Base-by-base conservation (phyloP, 2,888 invertebrate species). In the Timema cristinae region DNA sequence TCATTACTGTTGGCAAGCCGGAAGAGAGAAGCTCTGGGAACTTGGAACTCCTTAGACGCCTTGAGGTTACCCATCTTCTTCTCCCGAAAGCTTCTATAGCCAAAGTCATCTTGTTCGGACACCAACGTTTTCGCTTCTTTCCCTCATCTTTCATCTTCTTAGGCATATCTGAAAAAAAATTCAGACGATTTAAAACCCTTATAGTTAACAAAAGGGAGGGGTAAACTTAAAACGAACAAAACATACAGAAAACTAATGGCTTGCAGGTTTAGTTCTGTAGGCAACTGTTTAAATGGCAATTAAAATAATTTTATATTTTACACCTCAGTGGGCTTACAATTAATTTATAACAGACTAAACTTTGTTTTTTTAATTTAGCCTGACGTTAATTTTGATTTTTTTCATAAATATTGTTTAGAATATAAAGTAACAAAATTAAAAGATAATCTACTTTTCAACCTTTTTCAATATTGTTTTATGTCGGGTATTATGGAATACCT, bases 61-160 rank as follows among this genome's bases (percentile, higher is more conserved):
- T 68, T 67, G 15, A 67, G 51, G 67, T 67, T 49, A 5, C 32
- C 32, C 71, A 69, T 73, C 51, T 66, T 69, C 15, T 71, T 68
- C 50, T 71, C 52, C 47, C 73, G n/a, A 54, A 11, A 54, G n/a
- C n/a, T 54, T 54, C 54, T 54, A 54, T 54, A 54, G 54, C 54
- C 54, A 13, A 13, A 54, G 54, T n/a, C 54, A 54, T 54, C 54
- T 54, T 1, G 11, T 11, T 54, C 54, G 11, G 54, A 54, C 54
- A 54, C 54, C 54, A 13, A 54, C 11, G 54, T n/a, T 54, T 13
- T n/a, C 54, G 54, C 54, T 54, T 54, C 54, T 54, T 54, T 54
- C 54, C 54, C 54, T 54, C 54, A 54, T 54, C 54, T 54, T 54
- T 4, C n/a, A 2, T 54, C 54, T 32, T 32, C 32, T 32, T 54